Evolutionary conservation across 2,888 invertebrate species (phyloP), one percentile per base, ranked within the genome.

Genomic region (Catocala sponsa): DNA sequence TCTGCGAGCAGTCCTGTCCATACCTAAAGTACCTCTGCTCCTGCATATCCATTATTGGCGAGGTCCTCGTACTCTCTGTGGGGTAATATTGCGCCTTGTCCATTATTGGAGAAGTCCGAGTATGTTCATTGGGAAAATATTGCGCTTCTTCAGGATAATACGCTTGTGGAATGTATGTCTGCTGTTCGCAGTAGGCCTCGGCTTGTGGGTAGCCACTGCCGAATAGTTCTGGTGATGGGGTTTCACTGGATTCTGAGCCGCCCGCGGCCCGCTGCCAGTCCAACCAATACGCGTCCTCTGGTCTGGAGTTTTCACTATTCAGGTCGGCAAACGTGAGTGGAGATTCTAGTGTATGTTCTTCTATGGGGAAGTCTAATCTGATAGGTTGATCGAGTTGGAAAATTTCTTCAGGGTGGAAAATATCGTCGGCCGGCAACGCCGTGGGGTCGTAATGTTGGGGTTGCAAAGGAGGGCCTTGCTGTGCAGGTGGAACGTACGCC

Each of bases 361-460:
- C 95, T 66, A 94, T 88, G 0, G 94, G 89, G 70, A 95, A 96
- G 78, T 97, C 96, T 0, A 96, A 90, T 74, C 96, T 91, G 44
- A 97, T 94, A 0, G 97, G 97, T 81, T 97, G 97, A 79, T 97
- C 97, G 63, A 97, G 87, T 83, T 97, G 97, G 87, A 97, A 97
- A 68, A 97, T 97, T 86, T 97, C 97, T 81, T 97, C 97, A 0
- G 97, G 97, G 81, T 97, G 97, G 83, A 97, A 97, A 33, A 97
- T 92, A 78, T 97, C 97, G 47, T 95, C 95, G 0, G 95, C 93
- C 50, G 96, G 95, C 32, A 96, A 91, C 0, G 95, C 89, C 0
- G 95, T 91, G 57, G 96, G 96, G 76, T 96, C 96, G 89, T 95
- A 96, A 25, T 94, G 89, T 44, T 92, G 92, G 59, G 65, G 91